Percentiles rank a stretch among this genome's conserved stretches.
phyloP scores from a whole-genome alignment of 2,888 invertebrate species.

The Thymelicus acteon region DNA sequence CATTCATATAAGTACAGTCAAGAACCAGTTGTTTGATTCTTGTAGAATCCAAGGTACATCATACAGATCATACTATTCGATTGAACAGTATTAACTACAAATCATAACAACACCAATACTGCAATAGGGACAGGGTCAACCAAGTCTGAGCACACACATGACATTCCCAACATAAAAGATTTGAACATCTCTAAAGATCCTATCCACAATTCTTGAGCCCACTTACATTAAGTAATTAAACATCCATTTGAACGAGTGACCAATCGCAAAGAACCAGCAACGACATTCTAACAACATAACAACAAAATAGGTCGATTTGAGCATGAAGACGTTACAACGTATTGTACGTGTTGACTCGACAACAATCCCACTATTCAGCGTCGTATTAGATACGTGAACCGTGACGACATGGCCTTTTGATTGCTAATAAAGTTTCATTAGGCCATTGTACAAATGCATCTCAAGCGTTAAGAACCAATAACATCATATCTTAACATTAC shows the following conservation, averaged over 20 bases:
- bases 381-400: conserved; percentile 20
- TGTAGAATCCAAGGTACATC: too few relatives aligned
- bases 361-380: conserved; percentile 24
- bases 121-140: too few relatives aligned
- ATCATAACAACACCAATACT: too few relatives aligned
- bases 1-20: too few relatives aligned
- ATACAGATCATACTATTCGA: too few relatives aligned
- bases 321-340: conserved; percentile 30
- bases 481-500: neutral
- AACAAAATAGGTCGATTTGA: conserved; percentile 30
- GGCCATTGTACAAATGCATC: conserved; percentile 10
- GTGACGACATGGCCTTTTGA: conserved; percentile 21
- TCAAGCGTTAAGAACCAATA: neutral
- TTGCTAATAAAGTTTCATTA: conserved; percentile 25
- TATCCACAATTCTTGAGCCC: neutral
- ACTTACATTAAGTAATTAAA: conserved; percentile 23
- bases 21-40: too few relatives aligned
- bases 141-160: too few relatives aligned
- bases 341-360: conserved; percentile 28
- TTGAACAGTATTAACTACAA: too few relatives aligned
- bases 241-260: conserved; percentile 27
- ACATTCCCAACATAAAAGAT: conserved; percentile 6
- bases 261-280: conserved; percentile 15
- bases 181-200: conserved; percentile 3
- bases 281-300: conserved; percentile 21